Base-by-base conservation (phyloP, 2,797 vertebrate genomes). In the Phataginus tricuspis region DNA sequence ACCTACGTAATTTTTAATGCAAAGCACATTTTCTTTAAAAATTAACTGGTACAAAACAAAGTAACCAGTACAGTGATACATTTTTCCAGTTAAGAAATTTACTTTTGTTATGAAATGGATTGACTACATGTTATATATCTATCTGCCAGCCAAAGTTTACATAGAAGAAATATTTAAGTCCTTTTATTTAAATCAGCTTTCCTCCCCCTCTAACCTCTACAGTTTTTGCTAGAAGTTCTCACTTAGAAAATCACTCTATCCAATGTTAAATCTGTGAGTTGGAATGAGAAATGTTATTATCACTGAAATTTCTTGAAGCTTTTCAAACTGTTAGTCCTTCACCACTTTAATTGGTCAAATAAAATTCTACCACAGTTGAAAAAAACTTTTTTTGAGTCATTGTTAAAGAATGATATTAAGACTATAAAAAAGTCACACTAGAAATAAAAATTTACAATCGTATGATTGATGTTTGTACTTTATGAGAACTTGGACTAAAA, bases 1-100 rank as follows among this genome's bases (percentile, higher is more conserved):
- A 92, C 66, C 49, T 75, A 31, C 15, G 39, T 77, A 21, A 83
- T 90, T 93, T 95, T 90, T 78, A 90, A 74, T 91, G 45, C 18
- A 78, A 96, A 84, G 77, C 61, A 85, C 4, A 80, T 84, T 90
- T 83, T 87, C 77, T 87, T 93, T 71, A 77, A 87, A 95, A 94
- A 87, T 77, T 53, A 57, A 63, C 29, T 23, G 63, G 4, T 63
- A 61, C 6, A 37, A 59, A 88, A 78, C 78, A 88, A 88, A 82
- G 57, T 49, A 74, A 86, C 66, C n/a, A 77, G 21, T 39, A 89
- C 14, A 57, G 9, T 74, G n/a, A 75, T 90, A 34, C 63, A n/a
- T 93, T 84, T 63, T 94, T 84, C 49, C 34, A 91, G n/a, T 72
- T 86, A 91, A 78, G 68, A 69, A 78, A 71, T 91, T 51, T 90